These are phyloP conservation scores for Chaenogobius annularis DNA, from an alignment of 2,113 vertebrate species.

Conservation along the genomic window DNA sequence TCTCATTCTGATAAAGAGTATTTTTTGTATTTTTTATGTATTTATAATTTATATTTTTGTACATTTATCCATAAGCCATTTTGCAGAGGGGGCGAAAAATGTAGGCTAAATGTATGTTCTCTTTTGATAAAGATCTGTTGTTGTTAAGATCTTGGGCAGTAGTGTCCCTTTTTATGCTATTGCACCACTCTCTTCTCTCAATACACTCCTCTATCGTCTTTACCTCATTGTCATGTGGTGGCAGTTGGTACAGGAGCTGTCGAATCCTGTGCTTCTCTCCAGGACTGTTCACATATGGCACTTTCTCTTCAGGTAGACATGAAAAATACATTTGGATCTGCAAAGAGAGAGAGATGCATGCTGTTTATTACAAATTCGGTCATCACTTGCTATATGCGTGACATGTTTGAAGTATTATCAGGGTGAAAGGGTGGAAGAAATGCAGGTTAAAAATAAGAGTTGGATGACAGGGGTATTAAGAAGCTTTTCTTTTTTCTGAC, in stretches of 20 bases:
- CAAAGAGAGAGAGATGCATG: background rate
- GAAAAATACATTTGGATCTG: conserved; percentile 95
- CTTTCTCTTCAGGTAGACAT: conserved; percentile 91
- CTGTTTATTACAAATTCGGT: background rate
- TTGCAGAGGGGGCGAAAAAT: too few species aligned
- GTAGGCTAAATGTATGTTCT: too few species aligned
- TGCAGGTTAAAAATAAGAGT: conserved; percentile 1
- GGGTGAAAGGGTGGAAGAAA: conserved; percentile 1
- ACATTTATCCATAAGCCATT: too few species aligned
- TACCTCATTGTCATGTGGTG: conserved; percentile 97
- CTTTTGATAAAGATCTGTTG: background rate
- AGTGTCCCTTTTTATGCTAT: background rate
- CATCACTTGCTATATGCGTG: background rate
- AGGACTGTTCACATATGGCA: conserved; percentile 92
- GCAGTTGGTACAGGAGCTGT: conserved; percentile 94
- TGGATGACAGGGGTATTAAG: background rate
- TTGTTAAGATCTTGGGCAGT: background rate
- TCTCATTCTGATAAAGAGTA: too few species aligned
- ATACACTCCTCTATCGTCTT: background rate
- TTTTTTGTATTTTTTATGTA: background rate
- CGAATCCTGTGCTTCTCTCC: conserved; percentile 94
- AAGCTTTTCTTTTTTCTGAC: conserved; percentile 23
- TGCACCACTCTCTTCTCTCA: background rate
- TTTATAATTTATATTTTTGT: background rate
- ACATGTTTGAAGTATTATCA: background rate